Evolutionary conservation across 2,888 invertebrate genomes (phyloP).

Genomic region (Epinotia nisella): DNA sequence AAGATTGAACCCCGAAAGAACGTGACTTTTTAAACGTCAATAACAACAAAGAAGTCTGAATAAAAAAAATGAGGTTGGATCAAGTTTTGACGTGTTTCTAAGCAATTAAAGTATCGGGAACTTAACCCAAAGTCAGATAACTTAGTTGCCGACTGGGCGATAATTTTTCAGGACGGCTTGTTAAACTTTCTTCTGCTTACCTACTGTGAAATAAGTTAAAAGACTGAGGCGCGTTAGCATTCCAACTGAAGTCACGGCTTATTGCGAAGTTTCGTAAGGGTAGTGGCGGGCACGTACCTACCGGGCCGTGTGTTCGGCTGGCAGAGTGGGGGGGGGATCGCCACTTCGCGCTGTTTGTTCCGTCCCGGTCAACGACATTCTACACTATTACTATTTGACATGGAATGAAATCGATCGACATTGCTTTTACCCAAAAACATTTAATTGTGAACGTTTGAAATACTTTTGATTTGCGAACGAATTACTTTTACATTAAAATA

Average conservation of each 20-base stretch:
- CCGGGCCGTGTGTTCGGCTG: slow-evolving; percentile 16
- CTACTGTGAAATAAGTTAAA: slow-evolving; percentile 56
- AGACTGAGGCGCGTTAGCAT: slow-evolving; percentile 64
- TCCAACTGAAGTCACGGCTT: slow-evolving; percentile 71
- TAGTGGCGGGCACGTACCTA: slow-evolving; percentile 46
- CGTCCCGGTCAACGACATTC: slow-evolving; percentile 73
- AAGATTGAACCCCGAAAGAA: not conserved
- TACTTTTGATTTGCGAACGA: slow-evolving; percentile 3
- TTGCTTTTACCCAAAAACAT: slow-evolving; percentile 44
- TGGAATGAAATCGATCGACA: slow-evolving; percentile 68
- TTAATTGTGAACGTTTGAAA: slow-evolving; percentile 3
- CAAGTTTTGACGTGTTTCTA: slow-evolving; percentile 31
- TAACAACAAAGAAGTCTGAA: not conserved
- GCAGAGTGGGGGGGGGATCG: slow-evolving; percentile 50
- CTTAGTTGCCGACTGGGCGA: slow-evolving; percentile 45
- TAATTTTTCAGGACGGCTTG: slow-evolving; percentile 55
- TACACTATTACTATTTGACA: slow-evolving; percentile 71
- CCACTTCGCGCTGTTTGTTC: slow-evolving; percentile 58
- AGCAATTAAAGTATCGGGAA: slow-evolving; percentile 39
- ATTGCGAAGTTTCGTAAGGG: slow-evolving; percentile 66
- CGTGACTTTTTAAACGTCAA: not conserved
- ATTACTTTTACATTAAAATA: slow-evolving; percentile 7
- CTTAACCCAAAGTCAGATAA: slow-evolving; percentile 31
- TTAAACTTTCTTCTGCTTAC: slow-evolving; percentile 63
- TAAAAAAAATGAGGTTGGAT: not conserved